Conservation (phyloP, 2,797 vertebrate species). For the Argyrosomus regius region DNA sequence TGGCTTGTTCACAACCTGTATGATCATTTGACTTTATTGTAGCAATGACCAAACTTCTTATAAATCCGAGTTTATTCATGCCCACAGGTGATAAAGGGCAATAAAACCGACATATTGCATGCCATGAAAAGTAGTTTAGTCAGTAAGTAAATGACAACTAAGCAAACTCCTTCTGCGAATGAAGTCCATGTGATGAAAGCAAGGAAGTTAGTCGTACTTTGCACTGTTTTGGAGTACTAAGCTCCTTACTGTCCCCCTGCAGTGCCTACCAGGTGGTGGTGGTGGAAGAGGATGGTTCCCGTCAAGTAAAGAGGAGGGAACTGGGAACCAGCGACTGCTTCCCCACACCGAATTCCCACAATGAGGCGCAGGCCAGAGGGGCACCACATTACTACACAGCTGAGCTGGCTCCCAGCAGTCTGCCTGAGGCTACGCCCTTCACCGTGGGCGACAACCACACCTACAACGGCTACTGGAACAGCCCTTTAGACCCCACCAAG, state of each 20-base stretch:
- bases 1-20: not conserved
- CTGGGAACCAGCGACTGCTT: constrained; percentile 91
- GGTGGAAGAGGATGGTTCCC: constrained; percentile 89
- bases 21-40: not conserved
- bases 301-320: constrained; percentile 86
- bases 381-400: constrained; percentile 92
- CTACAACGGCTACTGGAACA: constrained; percentile 97
- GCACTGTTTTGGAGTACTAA: not conserved
- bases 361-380: constrained; percentile 85
- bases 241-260: not conserved
- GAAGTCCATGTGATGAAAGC: not conserved
- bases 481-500: constrained; percentile 93
- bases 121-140: not conserved
- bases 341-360: constrained; percentile 88
- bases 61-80: not conserved
- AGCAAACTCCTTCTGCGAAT: no score
- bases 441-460: constrained; percentile 98
- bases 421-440: constrained; percentile 93
- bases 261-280: constrained; percentile 96
- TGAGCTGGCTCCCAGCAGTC: constrained; percentile 91
- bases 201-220: not conserved
- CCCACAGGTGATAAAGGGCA: not conserved
- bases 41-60: not conserved
- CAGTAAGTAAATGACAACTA: no score
- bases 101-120: not conserved